phyloP scores from a whole-genome alignment of 2,888 invertebrate genomes.

The Chelonus formosanus region DNA sequence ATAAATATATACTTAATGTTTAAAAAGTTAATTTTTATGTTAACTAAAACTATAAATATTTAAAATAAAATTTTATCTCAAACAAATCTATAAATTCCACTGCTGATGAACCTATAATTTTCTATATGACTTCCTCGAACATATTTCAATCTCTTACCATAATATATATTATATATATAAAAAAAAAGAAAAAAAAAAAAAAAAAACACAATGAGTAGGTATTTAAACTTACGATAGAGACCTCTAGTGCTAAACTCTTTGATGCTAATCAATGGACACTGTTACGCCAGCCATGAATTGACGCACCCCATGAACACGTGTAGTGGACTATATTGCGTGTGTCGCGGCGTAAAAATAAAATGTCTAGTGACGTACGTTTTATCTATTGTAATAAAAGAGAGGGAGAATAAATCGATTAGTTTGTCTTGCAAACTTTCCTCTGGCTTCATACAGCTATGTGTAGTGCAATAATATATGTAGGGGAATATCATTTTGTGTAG shows the following conservation, averaged over 20 bases:
- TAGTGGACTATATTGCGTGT: conserved; percentile 28
- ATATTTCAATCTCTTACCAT: too few species aligned
- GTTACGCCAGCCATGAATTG: conserved; percentile 44
- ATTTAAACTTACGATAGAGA: conserved; percentile 30
- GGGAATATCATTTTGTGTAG: too few species aligned
- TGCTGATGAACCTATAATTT: too few species aligned
- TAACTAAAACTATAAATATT: too few species aligned
- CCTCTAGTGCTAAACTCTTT: conserved; percentile 36
- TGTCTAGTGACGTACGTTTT: conserved; percentile 21
- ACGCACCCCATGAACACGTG: conserved; percentile 28
- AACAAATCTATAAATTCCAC: too few species aligned
- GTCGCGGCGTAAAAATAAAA: conserved; percentile 29
- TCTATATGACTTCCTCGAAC: too few species aligned
- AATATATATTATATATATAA: too few species aligned
- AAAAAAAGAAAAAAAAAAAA: conserved; percentile 3
- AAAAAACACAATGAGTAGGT: neutral
- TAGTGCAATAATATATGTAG: too few species aligned
- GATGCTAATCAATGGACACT: conserved; percentile 44
- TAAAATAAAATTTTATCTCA: too few species aligned
- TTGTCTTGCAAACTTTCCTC: neutral
- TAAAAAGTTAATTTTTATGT: too few species aligned
- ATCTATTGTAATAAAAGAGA: conserved; percentile 3
- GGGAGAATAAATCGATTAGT: conserved; percentile 23
- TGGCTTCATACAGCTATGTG: too few species aligned
- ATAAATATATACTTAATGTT: too few species aligned